These are phyloP conservation scores for Enteromius treurensis DNA, from an alignment of 2,797 vertebrate species.

Conservation along the genomic window DNA sequence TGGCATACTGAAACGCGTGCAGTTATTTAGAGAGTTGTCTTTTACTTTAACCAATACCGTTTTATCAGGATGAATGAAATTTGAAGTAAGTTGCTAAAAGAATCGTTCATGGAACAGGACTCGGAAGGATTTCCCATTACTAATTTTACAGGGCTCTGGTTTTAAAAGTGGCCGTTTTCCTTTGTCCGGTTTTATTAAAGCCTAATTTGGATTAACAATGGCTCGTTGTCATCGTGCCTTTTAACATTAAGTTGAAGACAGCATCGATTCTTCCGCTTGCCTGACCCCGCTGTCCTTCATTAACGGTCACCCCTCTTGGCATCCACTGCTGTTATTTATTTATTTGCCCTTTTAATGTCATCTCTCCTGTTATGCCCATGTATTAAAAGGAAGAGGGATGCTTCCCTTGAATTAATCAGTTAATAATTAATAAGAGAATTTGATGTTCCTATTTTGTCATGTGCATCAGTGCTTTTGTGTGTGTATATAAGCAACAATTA, in stretches of 20 bases:
- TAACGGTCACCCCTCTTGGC: slow-evolving; percentile 10
- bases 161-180: slow-evolving; percentile 7
- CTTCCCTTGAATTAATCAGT: not conserved
- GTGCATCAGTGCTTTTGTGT: not conserved
- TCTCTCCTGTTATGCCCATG: not conserved
- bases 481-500: not conserved
- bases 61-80: not conserved
- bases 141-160: not conserved
- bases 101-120: not conserved
- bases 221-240: slow-evolving; percentile 8
- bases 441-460: not conserved
- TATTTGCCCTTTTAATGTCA: slow-evolving; percentile 31
- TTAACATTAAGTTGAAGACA: slow-evolving; percentile 28
- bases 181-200: slow-evolving; percentile 8
- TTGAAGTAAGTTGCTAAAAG: not conserved
- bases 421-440: not conserved
- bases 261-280: slow-evolving; percentile 41
- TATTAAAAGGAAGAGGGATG: not conserved
- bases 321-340: slow-evolving; percentile 10
- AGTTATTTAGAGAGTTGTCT: not conserved
- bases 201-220: slow-evolving; percentile 20
- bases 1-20: not conserved
- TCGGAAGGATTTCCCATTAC: not conserved
- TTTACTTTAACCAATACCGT: not conserved
- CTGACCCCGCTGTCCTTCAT: slow-evolving; percentile 23